A percentile compares a stretch with the other conserved stretches of the same genome.
phyloP scores from a whole-genome alignment of 2,113 vertebrate genomes.

The Tragelaphus strepsiceros region DNA sequence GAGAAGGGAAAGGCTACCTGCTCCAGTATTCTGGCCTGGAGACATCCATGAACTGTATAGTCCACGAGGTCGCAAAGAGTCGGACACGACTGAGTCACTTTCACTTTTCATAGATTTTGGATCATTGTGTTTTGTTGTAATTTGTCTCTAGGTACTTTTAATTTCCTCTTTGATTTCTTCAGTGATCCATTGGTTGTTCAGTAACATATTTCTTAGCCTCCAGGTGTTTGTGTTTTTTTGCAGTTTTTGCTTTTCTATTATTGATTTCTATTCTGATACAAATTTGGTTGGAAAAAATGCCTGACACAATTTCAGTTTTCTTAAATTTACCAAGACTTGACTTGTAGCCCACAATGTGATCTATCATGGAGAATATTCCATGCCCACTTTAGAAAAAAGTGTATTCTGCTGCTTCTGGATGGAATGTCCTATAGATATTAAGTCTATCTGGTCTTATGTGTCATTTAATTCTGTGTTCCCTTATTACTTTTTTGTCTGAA shows the following conservation, averaged over 20 bases:
- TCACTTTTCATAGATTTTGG: not conserved
- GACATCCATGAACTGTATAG: too few species aligned
- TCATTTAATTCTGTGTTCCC: not conserved
- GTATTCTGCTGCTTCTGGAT: not conserved
- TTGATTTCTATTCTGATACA: not conserved
- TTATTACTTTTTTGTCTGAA: not conserved
- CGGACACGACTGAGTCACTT: too few species aligned
- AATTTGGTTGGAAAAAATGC: not conserved
- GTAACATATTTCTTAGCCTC: not conserved
- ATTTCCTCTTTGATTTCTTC: not conserved
- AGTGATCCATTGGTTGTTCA: not conserved
- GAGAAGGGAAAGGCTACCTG: too few species aligned
- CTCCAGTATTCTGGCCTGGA: too few species aligned
- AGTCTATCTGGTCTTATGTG: not conserved
- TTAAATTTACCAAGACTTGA: not conserved
- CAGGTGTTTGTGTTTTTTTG: not conserved
- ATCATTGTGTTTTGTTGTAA: not conserved
- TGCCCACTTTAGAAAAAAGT: not conserved
- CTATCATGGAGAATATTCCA: not conserved
- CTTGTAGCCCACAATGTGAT: not conserved
- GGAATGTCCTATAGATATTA: not conserved
- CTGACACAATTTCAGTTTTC: not conserved
- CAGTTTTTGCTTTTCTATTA: not conserved
- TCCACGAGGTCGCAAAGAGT: too few species aligned
- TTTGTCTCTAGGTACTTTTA: not conserved